Evolutionary conservation across 2,797 vertebrate genomes (phyloP).

Genomic region (Sebastes cheni): DNA sequence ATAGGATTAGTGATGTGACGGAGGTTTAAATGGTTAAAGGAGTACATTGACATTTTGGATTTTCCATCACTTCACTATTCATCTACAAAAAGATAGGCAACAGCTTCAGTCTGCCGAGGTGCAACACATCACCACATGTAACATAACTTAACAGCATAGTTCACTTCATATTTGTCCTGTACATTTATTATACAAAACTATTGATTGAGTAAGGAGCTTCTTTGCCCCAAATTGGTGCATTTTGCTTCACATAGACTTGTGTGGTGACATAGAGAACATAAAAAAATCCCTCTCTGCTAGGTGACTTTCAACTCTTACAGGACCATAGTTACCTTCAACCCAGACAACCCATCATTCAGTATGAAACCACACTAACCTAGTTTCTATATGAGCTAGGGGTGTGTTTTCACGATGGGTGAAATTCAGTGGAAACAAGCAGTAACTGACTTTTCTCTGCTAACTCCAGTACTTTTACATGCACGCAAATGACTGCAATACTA

Average conservation of each 20-base stretch:
- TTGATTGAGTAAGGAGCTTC: not conserved
- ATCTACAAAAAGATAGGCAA: not conserved
- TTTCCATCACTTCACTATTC: not conserved
- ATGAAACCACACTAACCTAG: constrained; percentile 38
- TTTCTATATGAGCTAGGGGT: constrained; percentile 56
- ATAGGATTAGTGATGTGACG: constrained; percentile 18
- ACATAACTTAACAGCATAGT: not conserved
- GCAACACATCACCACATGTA: not conserved
- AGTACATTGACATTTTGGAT: not conserved
- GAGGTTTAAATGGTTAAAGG: constrained; percentile 16
- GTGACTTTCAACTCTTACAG: not conserved
- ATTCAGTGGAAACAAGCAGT: constrained; percentile 51
- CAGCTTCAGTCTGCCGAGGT: not conserved
- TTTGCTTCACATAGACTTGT: not conserved
- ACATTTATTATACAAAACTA: not conserved
- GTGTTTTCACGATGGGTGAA: constrained; percentile 1
- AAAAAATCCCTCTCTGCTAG: constrained; percentile 14
- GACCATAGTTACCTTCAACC: constrained; percentile 13
- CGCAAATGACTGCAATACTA: constrained; percentile 21
- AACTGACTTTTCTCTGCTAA: constrained; percentile 22
- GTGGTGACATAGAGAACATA: not conserved
- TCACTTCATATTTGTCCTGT: not conserved
- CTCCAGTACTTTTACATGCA: not conserved
- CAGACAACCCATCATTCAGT: constrained; percentile 13
- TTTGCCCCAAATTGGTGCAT: not conserved